Base-by-base conservation (phyloP, 2,888 invertebrate genomes). In the Dendrolimus pini region DNA sequence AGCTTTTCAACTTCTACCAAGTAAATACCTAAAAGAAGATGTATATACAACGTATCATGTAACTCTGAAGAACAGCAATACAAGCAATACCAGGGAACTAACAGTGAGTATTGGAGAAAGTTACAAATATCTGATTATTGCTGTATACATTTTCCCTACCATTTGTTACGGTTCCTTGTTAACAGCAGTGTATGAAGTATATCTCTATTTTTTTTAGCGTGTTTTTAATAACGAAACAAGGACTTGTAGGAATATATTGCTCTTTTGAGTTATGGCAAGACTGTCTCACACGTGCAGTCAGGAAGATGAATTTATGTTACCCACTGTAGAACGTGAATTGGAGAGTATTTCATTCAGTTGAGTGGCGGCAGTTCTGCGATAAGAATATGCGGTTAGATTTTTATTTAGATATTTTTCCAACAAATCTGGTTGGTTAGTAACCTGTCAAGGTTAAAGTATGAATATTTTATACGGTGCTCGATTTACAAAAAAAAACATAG, bases 211-310 rank as follows among this genome's bases (percentile, higher is more conserved):
- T 30, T 30, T 30, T 30, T 30, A 30, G 30, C 30, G 30, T 6
- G 6, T 30, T 30, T 30, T 30, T 30, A 30, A 3, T 30, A 30
- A 30, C 30, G 30, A 30, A 30, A 30, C 30, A 30, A 30, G 30
- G 30, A 30, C 30, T 30, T 30, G 30, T 30, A 6, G 30, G 30
- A 30, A 30, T 30, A 30, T 30, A 30, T 30, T 64, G 72, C 68
- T 64, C 75, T 75, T 80, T 76, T 85, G 85, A 85, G 76, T 83
- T 85, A 85, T 82, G 72, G 75, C 72, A 65, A 69, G 72, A 74
- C 72, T 72, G 77, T 78, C 74, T 74, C 69, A 65, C 68, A 65
- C 65, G 69, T 74, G 76, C 74, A 74, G 74, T 64, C 62, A 62
- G 65, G 62, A 73, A 74, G 77, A 78, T 75, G 74, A 74, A 82